These are phyloP conservation scores for Monodelphis domestica DNA, from an alignment of 2,797 vertebrate species.

Conservation along the genomic window DNA sequence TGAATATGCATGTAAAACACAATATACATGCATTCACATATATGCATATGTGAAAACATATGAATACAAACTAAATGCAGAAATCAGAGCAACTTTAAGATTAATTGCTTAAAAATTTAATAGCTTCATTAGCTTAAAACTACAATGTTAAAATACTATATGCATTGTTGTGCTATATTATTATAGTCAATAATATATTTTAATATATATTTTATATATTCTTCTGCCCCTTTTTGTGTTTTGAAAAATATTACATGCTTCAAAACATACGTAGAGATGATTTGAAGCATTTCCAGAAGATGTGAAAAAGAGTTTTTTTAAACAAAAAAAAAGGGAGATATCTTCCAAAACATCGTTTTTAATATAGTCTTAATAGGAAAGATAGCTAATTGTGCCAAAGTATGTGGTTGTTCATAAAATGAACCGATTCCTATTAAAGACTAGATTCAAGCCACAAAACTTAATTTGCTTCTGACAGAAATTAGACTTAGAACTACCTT, in stretches of 20 bases:
- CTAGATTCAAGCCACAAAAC: not conserved
- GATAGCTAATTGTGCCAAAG: not conserved
- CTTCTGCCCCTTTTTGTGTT: not conserved
- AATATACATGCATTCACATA: too few species aligned
- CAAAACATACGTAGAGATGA: not conserved
- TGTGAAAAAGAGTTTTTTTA: not conserved
- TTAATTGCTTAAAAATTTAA: not conserved
- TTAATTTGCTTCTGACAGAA: not conserved
- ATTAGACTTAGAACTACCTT: not conserved
- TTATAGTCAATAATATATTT: not conserved
- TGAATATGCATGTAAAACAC: too few species aligned
- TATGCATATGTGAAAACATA: not conserved
- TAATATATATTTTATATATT: not conserved
- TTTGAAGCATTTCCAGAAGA: not conserved
- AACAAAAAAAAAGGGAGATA: not conserved
- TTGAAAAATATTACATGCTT: not conserved
- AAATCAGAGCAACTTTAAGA: not conserved
- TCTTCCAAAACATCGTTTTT: not conserved
- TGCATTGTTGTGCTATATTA: too few species aligned
- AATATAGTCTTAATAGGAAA: not conserved
- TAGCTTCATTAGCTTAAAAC: not conserved
- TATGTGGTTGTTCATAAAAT: not conserved
- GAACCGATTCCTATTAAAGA: conserved; percentile 2
- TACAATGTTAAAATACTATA: not conserved
- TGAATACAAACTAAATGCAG: not conserved